Evolutionary conservation across 2,797 vertebrate species (phyloP).

Genomic region (Anguilla marmorata): DNA sequence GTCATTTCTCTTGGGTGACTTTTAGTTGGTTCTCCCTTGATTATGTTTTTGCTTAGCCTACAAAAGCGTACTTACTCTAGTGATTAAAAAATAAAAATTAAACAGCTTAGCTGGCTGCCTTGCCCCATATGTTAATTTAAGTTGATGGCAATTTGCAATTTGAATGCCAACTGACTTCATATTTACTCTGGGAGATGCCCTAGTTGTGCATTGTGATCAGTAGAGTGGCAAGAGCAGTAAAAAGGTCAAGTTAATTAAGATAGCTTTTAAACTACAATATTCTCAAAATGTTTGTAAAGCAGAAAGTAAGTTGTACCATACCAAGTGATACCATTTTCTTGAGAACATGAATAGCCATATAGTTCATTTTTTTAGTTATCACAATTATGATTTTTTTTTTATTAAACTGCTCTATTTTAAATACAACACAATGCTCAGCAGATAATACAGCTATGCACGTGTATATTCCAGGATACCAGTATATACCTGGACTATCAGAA

Average conservation of each 20-base stretch:
- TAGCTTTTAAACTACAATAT: too few relatives aligned
- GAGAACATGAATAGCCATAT: too few relatives aligned
- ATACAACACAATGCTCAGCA: too few relatives aligned
- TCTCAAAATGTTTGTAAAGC: too few relatives aligned
- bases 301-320: too few relatives aligned
- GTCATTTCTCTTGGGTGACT: neutral
- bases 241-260: neutral
- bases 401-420: too few relatives aligned
- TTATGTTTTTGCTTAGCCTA: neutral
- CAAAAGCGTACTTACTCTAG: neutral
- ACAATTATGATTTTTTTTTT: too few relatives aligned
- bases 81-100: neutral
- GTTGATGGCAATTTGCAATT: neutral
- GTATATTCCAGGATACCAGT: too few relatives aligned
- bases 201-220: neutral
- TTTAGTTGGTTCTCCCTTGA: neutral
- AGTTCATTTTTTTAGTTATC: too few relatives aligned
- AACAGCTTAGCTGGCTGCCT: neutral
- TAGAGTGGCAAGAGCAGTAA: neutral
- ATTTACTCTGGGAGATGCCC: conserved; percentile 4
- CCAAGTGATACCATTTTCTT: too few relatives aligned
- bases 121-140: neutral
- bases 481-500: too few relatives aligned
- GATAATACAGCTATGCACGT: neutral
- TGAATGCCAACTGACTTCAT: neutral